Percentiles rank a stretch among this genome's conserved stretches.
These are phyloP conservation scores for Erpetoichthys calabaricus DNA, from an alignment of 2,797 vertebrate species.

Conservation along the genomic window DNA sequence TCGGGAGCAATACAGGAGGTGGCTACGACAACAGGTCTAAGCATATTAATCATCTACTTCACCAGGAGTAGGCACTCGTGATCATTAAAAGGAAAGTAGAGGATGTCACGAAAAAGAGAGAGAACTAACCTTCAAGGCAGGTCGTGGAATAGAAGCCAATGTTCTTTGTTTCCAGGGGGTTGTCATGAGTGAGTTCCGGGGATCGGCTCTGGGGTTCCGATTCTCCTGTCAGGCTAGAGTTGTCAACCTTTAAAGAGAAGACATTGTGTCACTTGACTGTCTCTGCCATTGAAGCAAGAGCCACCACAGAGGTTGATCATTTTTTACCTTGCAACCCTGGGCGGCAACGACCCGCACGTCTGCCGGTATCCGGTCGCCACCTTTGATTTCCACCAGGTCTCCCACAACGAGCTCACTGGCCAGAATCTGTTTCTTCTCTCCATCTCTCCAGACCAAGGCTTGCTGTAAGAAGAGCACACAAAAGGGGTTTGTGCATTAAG, in stretches of 20 bases:
- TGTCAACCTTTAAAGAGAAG: constrained; percentile 45
- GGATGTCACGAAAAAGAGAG: too few species aligned
- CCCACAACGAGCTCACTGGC: constrained; percentile 53
- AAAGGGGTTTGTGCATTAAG: too few species aligned
- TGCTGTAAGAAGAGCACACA: constrained; percentile 27
- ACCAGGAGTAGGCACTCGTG: too few species aligned
- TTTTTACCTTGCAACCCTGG: constrained; percentile 51
- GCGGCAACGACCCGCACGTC: constrained; percentile 43
- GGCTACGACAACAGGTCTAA: too few species aligned
- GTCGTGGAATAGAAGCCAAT: constrained; percentile 59
- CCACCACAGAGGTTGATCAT: not conserved
- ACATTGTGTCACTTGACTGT: constrained; percentile 4
- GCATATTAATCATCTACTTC: too few species aligned
- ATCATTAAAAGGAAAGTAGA: too few species aligned
- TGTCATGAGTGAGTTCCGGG: constrained; percentile 48
- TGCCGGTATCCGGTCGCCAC: constrained; percentile 54
- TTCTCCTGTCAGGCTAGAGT: constrained; percentile 58
- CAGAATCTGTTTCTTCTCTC: constrained; percentile 43
- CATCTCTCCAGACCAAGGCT: constrained; percentile 51
- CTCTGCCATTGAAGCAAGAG: not conserved
- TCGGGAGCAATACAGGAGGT: too few species aligned
- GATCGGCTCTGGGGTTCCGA: constrained; percentile 56
- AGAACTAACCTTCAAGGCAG: constrained; percentile 49
- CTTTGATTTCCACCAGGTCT: constrained; percentile 56
- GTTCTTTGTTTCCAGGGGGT: constrained; percentile 54